These are phyloP conservation scores for Rhincodon typus DNA, from an alignment of 2,797 vertebrate species.

Conservation along the genomic window DNA sequence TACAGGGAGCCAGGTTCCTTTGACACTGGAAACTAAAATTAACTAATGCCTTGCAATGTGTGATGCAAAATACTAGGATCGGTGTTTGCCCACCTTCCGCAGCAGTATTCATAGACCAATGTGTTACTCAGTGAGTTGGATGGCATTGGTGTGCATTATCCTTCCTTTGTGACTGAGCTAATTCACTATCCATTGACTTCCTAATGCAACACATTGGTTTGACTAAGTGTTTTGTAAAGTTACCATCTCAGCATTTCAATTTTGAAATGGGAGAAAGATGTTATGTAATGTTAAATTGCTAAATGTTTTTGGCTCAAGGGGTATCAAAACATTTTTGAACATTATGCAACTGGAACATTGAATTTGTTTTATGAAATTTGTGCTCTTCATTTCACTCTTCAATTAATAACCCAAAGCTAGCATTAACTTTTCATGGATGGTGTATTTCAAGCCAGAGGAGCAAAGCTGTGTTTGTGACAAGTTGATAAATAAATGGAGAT, in stretches of 20 bases:
- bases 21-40: conserved; percentile 1
- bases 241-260: neutral
- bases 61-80: neutral
- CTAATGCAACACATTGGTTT: neutral
- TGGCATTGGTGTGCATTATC: neutral
- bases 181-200: neutral
- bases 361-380: neutral
- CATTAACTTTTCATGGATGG: neutral
- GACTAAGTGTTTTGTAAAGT: neutral
- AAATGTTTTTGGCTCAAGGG: neutral
- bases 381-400: neutral
- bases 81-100: neutral
- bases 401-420: neutral
- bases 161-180: neutral
- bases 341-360: neutral
- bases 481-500: neutral
- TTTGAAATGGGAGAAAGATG: neutral
- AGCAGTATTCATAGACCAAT: neutral
- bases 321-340: neutral
- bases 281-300: neutral
- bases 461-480: neutral
- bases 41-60: neutral
- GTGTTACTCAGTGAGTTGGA: neutral
- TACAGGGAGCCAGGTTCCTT: neutral
- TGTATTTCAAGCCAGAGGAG: neutral